Evolutionary conservation across 2,113 vertebrate species (phyloP).

Genomic region (Urocynchramus pylzowi): DNA sequence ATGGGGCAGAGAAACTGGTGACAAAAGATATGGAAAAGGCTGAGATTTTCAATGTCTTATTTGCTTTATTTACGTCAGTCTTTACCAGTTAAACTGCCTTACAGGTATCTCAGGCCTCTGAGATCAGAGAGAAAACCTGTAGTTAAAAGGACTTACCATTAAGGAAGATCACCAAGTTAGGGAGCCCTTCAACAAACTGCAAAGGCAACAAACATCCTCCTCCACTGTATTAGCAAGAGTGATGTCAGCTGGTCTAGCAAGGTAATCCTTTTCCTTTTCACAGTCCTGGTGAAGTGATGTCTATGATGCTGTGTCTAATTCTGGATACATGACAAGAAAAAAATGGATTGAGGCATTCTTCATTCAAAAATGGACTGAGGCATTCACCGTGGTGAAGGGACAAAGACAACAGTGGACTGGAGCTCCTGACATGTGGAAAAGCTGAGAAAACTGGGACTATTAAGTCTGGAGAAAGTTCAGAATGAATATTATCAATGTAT

Average conservation of each 20-base stretch:
- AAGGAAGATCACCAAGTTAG: background rate
- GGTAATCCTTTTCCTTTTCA: background rate
- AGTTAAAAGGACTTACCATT: background rate
- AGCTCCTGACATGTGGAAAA: background rate
- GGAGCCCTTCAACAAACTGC: background rate
- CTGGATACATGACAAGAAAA: background rate
- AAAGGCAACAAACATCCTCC: background rate
- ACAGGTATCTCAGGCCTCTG: background rate
- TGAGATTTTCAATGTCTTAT: background rate
- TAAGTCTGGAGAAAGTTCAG: background rate
- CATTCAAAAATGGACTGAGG: too few relatives aligned
- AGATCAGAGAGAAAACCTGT: background rate
- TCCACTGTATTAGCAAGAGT: background rate
- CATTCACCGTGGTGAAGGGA: background rate
- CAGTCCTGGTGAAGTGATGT: background rate
- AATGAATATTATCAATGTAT: background rate
- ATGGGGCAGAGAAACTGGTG: fast-evolving
- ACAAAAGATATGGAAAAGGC: background rate
- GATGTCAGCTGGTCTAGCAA: background rate
- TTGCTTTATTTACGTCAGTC: background rate
- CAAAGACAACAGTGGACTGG: background rate
- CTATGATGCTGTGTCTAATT: background rate
- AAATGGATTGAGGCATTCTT: background rate
- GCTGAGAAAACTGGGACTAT: background rate
- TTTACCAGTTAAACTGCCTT: background rate